Conservation (phyloP, 2,888 invertebrate genomes). For the Parascotia fuliginaria region DNA sequence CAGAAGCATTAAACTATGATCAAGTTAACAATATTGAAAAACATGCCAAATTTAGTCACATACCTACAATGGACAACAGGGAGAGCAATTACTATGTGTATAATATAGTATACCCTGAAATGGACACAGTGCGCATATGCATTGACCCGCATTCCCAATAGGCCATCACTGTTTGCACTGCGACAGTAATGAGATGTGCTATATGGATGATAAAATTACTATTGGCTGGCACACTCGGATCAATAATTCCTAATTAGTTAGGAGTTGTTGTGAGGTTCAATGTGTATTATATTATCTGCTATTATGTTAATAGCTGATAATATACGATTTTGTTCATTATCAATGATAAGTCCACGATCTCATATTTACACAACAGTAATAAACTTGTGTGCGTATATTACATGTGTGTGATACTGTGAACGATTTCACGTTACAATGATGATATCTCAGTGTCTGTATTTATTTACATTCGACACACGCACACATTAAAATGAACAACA, state of each 20-base stretch:
- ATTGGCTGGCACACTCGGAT: constrained; percentile 57
- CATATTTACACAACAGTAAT: constrained; percentile 35
- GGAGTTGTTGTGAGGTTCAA: constrained; percentile 29
- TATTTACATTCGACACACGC: constrained; percentile 35
- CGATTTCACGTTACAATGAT: constrained; percentile 29
- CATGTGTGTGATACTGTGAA: constrained; percentile 13
- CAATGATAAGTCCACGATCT: constrained; percentile 43
- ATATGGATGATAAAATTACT: constrained; percentile 53
- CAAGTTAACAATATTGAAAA: neutral
- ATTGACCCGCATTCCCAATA: constrained; percentile 79
- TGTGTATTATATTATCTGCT: constrained; percentile 34
- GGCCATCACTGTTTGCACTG: constrained; percentile 72
- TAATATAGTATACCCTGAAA: constrained; percentile 31
- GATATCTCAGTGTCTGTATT: constrained; percentile 30
- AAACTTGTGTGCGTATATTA: constrained; percentile 22
- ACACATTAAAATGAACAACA: constrained; percentile 23
- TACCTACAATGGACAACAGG: constrained; percentile 8
- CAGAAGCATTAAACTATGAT: neutral
- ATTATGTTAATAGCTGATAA: constrained; percentile 38
- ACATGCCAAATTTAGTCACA: constrained; percentile 4
- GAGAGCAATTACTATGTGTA: constrained; percentile 9
- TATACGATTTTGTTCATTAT: constrained; percentile 38
- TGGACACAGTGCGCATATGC: constrained; percentile 65
- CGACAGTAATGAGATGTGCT: constrained; percentile 75
- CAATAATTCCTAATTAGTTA: constrained; percentile 72